These are phyloP conservation scores for Himalopsyche anomala DNA, from an alignment of 2,888 invertebrate species.

Conservation along the genomic window DNA sequence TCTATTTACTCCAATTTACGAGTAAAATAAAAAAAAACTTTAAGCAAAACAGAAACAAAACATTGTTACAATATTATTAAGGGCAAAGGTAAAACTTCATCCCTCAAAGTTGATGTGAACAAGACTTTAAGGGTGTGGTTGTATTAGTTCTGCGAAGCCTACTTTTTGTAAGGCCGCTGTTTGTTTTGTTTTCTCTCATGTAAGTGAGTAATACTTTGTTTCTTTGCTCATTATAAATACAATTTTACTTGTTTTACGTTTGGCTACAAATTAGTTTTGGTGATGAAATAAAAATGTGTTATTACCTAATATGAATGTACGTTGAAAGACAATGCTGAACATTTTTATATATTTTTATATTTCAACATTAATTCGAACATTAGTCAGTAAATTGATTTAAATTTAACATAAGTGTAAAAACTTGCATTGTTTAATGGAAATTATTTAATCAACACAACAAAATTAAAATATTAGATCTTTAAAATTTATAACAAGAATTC, in stretches of 20 bases:
- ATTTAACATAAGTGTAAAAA: too few species aligned
- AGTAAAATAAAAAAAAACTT: not conserved
- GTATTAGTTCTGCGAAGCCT: slow-evolving; percentile 2
- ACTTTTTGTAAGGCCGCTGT: not conserved
- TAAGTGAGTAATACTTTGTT: slow-evolving; percentile 6
- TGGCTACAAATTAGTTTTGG: not conserved
- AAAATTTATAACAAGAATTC: too few species aligned
- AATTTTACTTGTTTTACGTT: slow-evolving; percentile 4
- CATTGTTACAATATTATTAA: slow-evolving; percentile 9
- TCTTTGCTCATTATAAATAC: slow-evolving; percentile 11
- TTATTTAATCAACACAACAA: too few species aligned
- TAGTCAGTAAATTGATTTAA: too few species aligned
- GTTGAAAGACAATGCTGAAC: not conserved
- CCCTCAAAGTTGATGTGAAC: slow-evolving; percentile 26
- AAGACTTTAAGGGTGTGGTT: slow-evolving; percentile 4
- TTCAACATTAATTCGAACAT: too few species aligned
- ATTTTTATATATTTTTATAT: too few species aligned
- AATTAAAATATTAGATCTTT: too few species aligned
- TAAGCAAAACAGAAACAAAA: not conserved
- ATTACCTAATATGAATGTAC: not conserved
- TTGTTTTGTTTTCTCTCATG: slow-evolving; percentile 34
- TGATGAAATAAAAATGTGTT: not conserved
- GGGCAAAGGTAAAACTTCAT: slow-evolving; percentile 7
- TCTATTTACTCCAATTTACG: not conserved
- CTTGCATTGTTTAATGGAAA: too few species aligned